phyloP scores from a whole-genome alignment of 1,140 invertebrate species.

The Teleogryllus occipitalis region DNA sequence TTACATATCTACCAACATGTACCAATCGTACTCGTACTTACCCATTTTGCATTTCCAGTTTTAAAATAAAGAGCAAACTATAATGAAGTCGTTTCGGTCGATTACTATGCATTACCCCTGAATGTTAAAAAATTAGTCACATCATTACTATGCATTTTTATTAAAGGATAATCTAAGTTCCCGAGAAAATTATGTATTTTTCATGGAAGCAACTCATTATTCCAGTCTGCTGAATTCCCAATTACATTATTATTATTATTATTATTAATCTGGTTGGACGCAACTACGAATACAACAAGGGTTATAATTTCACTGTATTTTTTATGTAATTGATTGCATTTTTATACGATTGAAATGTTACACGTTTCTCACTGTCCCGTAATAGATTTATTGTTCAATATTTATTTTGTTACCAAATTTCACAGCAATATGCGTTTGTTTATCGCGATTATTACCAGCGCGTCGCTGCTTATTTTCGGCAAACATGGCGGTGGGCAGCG shows the following conservation, averaged over 20 bases:
- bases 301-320: neutral
- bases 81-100: too few relatives aligned
- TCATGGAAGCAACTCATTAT: too few relatives aligned
- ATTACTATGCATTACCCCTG: too few relatives aligned
- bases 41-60: too few relatives aligned
- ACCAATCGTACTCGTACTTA: too few relatives aligned
- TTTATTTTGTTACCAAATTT: neutral
- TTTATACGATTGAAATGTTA: slow-evolving; percentile 6
- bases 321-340: slow-evolving; percentile 2
- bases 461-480: neutral
- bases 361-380: neutral
- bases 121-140: too few relatives aligned
- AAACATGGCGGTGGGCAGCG: neutral
- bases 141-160: too few relatives aligned
- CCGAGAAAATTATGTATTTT: too few relatives aligned
- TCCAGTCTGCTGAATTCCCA: neutral
- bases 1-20: too few relatives aligned
- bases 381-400: slow-evolving; percentile 6
- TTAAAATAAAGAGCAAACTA: too few relatives aligned
- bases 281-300: neutral
- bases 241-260: neutral
- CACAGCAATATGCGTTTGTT: neutral
- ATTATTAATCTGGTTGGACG: neutral
- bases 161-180: too few relatives aligned
- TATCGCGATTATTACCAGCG: neutral